phyloP scores from a whole-genome alignment of 2,113 vertebrate species.

The Struthidea cinerea region DNA sequence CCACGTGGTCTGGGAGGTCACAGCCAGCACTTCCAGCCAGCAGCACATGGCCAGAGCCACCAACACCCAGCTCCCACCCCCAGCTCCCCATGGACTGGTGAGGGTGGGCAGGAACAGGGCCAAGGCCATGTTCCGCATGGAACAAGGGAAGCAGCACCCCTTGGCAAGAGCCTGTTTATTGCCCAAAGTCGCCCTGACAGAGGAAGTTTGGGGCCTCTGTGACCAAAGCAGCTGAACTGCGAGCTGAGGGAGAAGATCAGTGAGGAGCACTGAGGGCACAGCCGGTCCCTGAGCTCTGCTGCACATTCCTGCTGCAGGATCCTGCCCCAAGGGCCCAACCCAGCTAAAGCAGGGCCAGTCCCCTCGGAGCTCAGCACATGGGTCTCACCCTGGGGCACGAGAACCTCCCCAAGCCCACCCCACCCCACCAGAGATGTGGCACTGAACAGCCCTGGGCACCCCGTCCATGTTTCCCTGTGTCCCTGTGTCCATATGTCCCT shows the following conservation, averaged over 20 bases:
- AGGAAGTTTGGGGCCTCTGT: not conserved
- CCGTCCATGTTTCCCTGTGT: accelerated
- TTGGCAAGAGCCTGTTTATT: not conserved
- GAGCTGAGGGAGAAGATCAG: not conserved
- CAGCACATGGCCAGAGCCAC: not conserved
- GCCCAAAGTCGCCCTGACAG: not conserved
- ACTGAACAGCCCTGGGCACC: not conserved
- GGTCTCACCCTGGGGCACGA: not conserved
- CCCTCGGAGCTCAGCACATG: not conserved
- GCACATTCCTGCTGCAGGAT: not conserved
- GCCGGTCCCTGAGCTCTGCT: not conserved
- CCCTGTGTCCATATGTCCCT: not conserved
- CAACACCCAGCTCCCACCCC: not conserved
- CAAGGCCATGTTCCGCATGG: not conserved
- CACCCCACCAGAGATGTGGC: not conserved
- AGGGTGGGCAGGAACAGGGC: not conserved
- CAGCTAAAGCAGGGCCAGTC: not conserved
- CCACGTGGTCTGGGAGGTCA: not conserved
- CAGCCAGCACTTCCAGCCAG: not conserved
- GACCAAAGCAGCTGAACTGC: not conserved
- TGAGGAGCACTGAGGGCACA: not conserved
- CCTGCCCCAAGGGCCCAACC: not conserved
- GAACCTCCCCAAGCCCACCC: not conserved
- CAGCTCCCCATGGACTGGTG: not conserved
- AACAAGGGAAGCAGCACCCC: not conserved